Percentiles rank a stretch among this genome's conserved stretches.
phyloP scores from a whole-genome alignment of 2,888 invertebrate species.

The Drosophila putrida region DNA sequence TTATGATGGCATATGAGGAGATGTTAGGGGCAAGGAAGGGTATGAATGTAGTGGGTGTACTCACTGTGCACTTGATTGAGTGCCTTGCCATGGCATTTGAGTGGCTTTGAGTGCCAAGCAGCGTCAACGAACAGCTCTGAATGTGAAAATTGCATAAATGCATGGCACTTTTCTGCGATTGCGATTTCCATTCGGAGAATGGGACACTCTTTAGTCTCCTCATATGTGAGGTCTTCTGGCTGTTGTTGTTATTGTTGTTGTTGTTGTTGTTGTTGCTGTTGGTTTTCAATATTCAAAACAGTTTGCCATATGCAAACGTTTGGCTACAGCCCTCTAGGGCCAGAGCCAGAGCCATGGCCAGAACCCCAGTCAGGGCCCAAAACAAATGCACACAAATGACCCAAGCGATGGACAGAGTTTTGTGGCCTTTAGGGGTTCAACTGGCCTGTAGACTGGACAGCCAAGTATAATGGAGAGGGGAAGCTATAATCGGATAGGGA shows the following conservation, averaged over 20 bases:
- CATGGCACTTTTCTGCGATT: slow-evolving; percentile 77
- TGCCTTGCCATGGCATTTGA: slow-evolving; percentile 77
- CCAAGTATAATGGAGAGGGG: neutral
- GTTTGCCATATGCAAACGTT: slow-evolving; percentile 75
- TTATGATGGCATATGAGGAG: slow-evolving; percentile 61
- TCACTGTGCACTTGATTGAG: slow-evolving; percentile 74
- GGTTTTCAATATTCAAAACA: slow-evolving; percentile 78
- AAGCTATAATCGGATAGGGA: neutral
- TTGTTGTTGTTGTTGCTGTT: slow-evolving; percentile 42
- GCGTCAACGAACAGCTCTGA: slow-evolving; percentile 62
- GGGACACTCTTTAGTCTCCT: slow-evolving; percentile 16
- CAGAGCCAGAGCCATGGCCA: slow-evolving; percentile 28
- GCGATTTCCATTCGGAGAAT: slow-evolving; percentile 41
- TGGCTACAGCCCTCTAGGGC: slow-evolving; percentile 50
- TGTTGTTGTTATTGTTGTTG: slow-evolving; percentile 11
- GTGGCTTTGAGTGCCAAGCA: slow-evolving; percentile 75
- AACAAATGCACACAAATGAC: slow-evolving; percentile 80
- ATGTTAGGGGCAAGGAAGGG: slow-evolving; percentile 3
- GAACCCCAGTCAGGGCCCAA: slow-evolving; percentile 40
- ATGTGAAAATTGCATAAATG: slow-evolving; percentile 76
- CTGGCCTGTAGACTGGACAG: slow-evolving; percentile 33
- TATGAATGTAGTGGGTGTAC: slow-evolving; percentile 12
- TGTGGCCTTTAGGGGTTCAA: slow-evolving; percentile 58
- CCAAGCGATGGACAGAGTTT: slow-evolving; percentile 60
- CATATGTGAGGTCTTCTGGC: slow-evolving; percentile 2